These are phyloP conservation scores for Tipula unca DNA, from an alignment of 2,888 invertebrate genomes.

Conservation along the genomic window DNA sequence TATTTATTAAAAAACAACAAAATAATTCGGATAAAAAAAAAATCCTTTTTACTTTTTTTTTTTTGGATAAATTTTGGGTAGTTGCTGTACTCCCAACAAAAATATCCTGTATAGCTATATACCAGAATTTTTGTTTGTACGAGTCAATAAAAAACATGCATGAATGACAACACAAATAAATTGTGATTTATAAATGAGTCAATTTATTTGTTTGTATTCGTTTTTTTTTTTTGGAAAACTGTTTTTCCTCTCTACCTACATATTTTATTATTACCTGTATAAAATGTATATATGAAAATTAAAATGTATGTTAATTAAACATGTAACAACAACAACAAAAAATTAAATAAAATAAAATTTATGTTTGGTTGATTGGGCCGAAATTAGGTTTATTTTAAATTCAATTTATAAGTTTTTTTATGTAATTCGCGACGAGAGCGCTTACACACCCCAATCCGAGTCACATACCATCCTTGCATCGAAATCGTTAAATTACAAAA, in stretches of 20 bases:
- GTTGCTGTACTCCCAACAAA: neutral
- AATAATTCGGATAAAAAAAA: slow-evolving; percentile 14
- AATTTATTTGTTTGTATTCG: slow-evolving; percentile 9
- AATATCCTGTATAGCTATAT: neutral
- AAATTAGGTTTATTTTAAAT: neutral
- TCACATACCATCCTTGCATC: no score
- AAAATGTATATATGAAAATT: neutral
- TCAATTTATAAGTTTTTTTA: no score
- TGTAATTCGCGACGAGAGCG: no score
- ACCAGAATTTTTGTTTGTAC: slow-evolving; percentile 15
- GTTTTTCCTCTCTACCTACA: neutral
- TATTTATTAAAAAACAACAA: slow-evolving; percentile 15
- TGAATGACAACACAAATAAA: slow-evolving; percentile 20
- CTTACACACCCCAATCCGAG: no score
- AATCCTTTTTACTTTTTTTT: neutral
- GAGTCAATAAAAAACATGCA: slow-evolving; percentile 20
- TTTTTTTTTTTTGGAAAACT: slow-evolving; percentile 1
- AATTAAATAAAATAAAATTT: neutral
- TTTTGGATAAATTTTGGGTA: neutral
- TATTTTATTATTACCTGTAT: neutral
- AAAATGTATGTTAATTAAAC: slow-evolving; percentile 18
- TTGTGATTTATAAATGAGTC: slow-evolving; percentile 21
- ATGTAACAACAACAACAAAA: no score
- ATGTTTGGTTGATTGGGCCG: neutral
- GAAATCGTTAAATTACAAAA: no score